These are phyloP conservation scores for Pteronura brasiliensis DNA, from an alignment of 2,113 vertebrate genomes.

Conservation along the genomic window DNA sequence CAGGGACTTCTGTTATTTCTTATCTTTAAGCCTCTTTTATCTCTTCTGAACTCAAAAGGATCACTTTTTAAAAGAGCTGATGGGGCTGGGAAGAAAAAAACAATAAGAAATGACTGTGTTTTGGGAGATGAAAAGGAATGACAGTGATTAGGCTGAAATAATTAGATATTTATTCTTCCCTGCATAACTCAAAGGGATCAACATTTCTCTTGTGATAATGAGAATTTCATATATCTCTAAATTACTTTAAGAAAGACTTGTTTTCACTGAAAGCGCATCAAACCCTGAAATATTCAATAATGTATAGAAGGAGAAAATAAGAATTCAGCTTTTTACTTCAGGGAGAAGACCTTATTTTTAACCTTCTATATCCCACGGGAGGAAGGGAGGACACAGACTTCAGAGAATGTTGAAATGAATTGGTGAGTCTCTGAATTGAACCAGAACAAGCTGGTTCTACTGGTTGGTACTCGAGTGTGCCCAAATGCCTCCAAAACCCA, in stretches of 20 bases:
- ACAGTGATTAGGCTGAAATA: constrained; percentile 64
- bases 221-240: constrained; percentile 53
- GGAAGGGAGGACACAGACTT: background rate
- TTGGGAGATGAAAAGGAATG: constrained; percentile 54
- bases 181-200: constrained; percentile 54
- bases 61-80: constrained; percentile 43
- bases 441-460: background rate
- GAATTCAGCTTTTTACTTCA: constrained; percentile 22
- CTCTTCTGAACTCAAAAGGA: constrained; percentile 53
- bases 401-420: background rate
- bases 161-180: constrained; percentile 66
- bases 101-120: constrained; percentile 27
- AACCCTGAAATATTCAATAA: constrained; percentile 56
- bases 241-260: constrained; percentile 46
- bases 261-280: constrained; percentile 29
- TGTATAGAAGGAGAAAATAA: constrained; percentile 49
- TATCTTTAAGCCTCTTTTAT: constrained; percentile 67
- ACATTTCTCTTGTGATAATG: constrained; percentile 33
- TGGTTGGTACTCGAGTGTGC: background rate
- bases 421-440: background rate
- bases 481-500: background rate
- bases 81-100: background rate
- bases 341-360: background rate
- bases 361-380: background rate
- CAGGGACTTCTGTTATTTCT: constrained; percentile 58